Conservation (phyloP, 2,888 invertebrate species). For the Melanophora roralis region DNA sequence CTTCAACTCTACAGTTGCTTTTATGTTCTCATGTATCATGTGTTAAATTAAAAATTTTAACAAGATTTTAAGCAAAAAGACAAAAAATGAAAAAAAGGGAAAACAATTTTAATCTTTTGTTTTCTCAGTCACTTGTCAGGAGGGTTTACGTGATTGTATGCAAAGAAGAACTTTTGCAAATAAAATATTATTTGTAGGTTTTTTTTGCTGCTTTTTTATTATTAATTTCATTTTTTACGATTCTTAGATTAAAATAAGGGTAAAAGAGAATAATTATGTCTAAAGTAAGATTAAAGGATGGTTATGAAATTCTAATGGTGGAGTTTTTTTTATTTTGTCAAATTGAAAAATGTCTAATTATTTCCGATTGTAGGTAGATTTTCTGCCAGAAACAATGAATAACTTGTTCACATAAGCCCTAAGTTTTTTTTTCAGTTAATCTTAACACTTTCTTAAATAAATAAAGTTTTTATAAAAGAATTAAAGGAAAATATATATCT, state of each 20-base stretch:
- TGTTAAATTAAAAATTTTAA: constrained; percentile 54
- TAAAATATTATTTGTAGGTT: background rate
- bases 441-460: too few species aligned
- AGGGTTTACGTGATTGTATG: constrained; percentile 23
- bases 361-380: constrained; percentile 1
- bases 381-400: background rate
- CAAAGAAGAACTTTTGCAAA: background rate
- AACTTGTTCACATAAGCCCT: background rate
- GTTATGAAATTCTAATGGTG: constrained; percentile 11
- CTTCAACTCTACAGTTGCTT: background rate
- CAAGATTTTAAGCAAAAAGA: constrained; percentile 14
- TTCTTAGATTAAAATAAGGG: constrained; percentile 41
- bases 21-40: constrained; percentile 26
- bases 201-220: constrained; percentile 12
- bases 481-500: too few species aligned
- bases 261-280: constrained; percentile 30
- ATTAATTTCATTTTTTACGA: constrained; percentile 23
- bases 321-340: background rate
- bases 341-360: background rate
- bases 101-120: constrained; percentile 58
- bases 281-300: background rate
- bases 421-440: too few species aligned
- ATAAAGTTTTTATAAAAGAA: too few species aligned
- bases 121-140: constrained; percentile 26
- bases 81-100: background rate